These are phyloP conservation scores for Adoxophyes honmai DNA, from an alignment of 1,140 invertebrate species.

Conservation along the genomic window DNA sequence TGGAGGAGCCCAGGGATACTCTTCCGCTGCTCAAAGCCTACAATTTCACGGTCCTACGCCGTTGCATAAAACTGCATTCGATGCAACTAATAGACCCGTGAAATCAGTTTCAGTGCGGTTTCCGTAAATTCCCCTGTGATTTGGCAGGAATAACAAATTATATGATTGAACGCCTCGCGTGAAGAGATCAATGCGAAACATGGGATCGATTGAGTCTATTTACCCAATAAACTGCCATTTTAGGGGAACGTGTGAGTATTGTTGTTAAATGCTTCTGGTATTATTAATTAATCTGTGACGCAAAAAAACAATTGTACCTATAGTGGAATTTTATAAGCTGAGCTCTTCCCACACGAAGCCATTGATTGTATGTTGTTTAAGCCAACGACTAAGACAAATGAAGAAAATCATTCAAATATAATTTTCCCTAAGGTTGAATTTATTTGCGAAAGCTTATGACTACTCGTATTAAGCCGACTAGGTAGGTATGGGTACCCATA, in stretches of 20 bases:
- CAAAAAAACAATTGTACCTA: not conserved
- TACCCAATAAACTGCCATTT: conserved; percentile 48
- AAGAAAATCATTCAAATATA: too few relatives aligned
- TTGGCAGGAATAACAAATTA: conserved; percentile 49
- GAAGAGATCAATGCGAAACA: conserved; percentile 41
- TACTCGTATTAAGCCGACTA: too few relatives aligned
- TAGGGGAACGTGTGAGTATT: conserved; percentile 32
- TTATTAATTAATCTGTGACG: conserved; percentile 3
- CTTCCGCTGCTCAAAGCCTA: conserved; percentile 53
- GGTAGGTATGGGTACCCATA: too few relatives aligned
- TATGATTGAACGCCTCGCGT: conserved; percentile 58
- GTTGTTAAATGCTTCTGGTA: conserved; percentile 29
- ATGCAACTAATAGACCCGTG: conserved; percentile 37
- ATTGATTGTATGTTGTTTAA: too few relatives aligned
- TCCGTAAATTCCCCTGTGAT: conserved; percentile 32
- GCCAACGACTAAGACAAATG: too few relatives aligned
- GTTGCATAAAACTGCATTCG: conserved; percentile 64
- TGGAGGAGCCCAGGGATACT: conserved; percentile 37
- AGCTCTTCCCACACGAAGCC: too few relatives aligned
- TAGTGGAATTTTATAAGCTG: too few relatives aligned
- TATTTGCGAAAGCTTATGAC: too few relatives aligned
- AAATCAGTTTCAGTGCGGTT: conserved; percentile 35
- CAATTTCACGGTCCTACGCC: conserved; percentile 65
- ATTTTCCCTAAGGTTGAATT: too few relatives aligned
- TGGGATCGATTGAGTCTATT: conserved; percentile 38